phyloP scores from a whole-genome alignment of 2,113 vertebrate species.

The Colaptes auratus region DNA sequence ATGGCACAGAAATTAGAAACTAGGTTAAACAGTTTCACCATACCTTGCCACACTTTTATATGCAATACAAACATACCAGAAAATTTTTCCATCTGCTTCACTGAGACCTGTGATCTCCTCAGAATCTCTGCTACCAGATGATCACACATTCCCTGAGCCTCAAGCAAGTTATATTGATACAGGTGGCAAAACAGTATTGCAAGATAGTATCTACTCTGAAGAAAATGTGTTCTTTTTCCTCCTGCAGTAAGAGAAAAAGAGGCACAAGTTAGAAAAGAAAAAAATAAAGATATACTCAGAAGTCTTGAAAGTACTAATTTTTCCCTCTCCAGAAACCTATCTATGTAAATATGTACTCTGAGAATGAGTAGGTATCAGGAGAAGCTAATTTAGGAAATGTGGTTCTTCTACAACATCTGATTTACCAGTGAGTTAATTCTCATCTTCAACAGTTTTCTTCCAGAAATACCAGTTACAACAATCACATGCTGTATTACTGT shows the following conservation, averaged over 20 bases:
- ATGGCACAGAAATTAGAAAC: neutral
- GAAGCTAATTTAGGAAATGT: neutral
- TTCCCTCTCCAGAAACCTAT: neutral
- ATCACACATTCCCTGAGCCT: constrained; percentile 92
- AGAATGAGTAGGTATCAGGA: neutral
- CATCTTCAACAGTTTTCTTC: neutral
- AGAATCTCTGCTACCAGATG: constrained; percentile 83
- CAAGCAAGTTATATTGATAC: constrained; percentile 85
- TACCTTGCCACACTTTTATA: neutral
- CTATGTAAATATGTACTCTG: neutral
- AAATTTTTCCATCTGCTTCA: constrained; percentile 25
- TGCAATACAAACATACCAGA: constrained; percentile 67
- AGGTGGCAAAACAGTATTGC: constrained; percentile 89
- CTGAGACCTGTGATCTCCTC: constrained; percentile 60
- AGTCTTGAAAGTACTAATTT: neutral
- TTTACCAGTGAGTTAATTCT: neutral
- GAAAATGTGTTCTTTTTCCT: constrained; percentile 75
- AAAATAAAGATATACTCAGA: neutral
- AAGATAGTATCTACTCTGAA: constrained; percentile 88
- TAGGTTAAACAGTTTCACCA: neutral
- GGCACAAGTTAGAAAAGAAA: neutral
- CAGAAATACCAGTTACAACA: neutral
- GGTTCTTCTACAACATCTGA: neutral
- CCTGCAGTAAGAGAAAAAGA: constrained; percentile 66
- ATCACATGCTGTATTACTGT: neutral